Evolutionary conservation across 2,797 vertebrate species (phyloP), one percentile per base, ranked within the genome.

Genomic region (Anableps anableps): DNA sequence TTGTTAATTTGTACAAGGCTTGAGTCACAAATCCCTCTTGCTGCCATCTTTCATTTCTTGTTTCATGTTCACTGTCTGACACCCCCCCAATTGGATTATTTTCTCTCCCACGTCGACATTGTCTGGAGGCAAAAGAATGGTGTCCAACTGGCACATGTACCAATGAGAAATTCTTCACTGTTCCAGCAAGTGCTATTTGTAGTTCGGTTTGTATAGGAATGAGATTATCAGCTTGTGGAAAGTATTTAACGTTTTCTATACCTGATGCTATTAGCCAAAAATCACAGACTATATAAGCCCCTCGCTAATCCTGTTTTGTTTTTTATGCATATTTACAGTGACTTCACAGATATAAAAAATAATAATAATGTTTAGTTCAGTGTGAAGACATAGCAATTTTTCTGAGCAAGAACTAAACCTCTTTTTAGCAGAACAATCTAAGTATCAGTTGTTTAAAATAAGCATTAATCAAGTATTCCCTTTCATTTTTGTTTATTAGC

Each of bases 101-200:
- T 47, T 48, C 75, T 77, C 81, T 80, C 50, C 81, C 64, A 77
- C 86, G 72, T 79, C 26, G 55, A 74, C 16, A 60, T 68, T 85
- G 78, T 85, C 80, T 82, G 64, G 68, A 87, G 82, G 76, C 75
- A 77, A 77, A 78, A 66, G 41, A 74, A 75, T 29, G 2, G 29
- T 64, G 50, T 86, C 84, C 80, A 90, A 76, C 74, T 85, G 75
- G 79, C 83, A 84, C 76, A 72, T 29, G 34, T 72, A 81, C 62
- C 64, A 45, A 83, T 75, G 36, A 55, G 53, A 84, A 79, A 79
- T 38, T 45, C 6, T 75, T 72, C 50, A 66, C 26, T 71, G 36
- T 50, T 80, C 47, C 34, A 68, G 74, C 17, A 41, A 75, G 60
- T 64, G 31, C 78, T 80, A 41, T 48, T 76, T 72, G 31, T 73